phyloP scores from a whole-genome alignment of 2,797 vertebrate species.

The Falco cherrug region DNA sequence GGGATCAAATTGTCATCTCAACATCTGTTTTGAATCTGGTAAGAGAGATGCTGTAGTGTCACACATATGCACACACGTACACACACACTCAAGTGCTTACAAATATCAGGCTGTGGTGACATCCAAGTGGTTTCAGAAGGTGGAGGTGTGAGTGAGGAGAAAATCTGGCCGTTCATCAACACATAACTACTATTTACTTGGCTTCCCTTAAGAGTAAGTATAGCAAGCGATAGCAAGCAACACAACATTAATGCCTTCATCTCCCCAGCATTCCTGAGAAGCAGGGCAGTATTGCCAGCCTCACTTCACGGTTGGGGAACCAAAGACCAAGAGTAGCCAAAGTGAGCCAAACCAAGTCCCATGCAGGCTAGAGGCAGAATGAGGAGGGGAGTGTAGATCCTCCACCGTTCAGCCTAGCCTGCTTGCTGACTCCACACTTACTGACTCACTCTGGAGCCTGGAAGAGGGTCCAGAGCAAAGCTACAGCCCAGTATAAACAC shows the following conservation, averaged over 20 bases:
- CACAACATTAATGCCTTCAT: not conserved
- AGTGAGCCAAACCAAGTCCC: not conserved
- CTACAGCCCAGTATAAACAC: not conserved
- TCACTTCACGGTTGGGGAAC: not conserved
- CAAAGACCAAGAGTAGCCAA: not conserved
- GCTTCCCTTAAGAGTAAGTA: not conserved
- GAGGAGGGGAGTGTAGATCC: not conserved
- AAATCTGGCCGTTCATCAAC: not conserved
- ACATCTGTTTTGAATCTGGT: slow-evolving; percentile 61
- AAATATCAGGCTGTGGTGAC: not conserved
- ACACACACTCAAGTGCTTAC: not conserved
- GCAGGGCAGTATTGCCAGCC: not conserved
- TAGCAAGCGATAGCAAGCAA: not conserved
- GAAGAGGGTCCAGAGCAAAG: not conserved
- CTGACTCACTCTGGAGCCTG: not conserved
- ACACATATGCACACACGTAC: not conserved
- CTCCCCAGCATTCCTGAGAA: not conserved
- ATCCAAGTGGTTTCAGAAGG: not conserved
- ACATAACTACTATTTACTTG: not conserved
- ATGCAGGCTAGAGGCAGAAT: fast-evolving
- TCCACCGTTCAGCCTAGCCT: not conserved
- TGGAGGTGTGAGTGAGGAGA: not conserved
- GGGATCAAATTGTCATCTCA: slow-evolving; percentile 56
- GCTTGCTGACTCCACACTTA: not conserved
- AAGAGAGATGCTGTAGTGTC: not conserved